Evolutionary conservation across 92 coral and sea anemone genomes (phyloP).

Genomic region (Virgularia gustaviana): DNA sequence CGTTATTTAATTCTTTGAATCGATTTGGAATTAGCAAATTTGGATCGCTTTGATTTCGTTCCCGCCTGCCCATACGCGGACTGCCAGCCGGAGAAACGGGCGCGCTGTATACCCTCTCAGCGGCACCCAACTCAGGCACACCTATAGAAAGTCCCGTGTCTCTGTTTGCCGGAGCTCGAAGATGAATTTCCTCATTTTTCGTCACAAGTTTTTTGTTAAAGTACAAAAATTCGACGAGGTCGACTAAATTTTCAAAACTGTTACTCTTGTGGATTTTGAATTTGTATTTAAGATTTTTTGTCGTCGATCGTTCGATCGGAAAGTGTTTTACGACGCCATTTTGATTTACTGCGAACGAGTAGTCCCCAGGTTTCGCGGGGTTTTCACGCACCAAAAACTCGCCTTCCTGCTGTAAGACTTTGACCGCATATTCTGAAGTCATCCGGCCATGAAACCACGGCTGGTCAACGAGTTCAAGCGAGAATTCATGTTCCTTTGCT

Average conservation of each 20-base stretch:
- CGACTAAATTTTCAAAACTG: slow-evolving; percentile 74
- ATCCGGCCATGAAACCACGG: slow-evolving; percentile 97
- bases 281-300: slow-evolving; percentile 49
- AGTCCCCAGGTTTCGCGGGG: slow-evolving; percentile 93
- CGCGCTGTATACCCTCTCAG: slow-evolving; percentile 15
- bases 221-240: slow-evolving; percentile 65
- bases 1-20: neutral
- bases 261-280: slow-evolving; percentile 69
- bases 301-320: slow-evolving; percentile 62
- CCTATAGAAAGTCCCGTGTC: slow-evolving; percentile 71
- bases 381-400: slow-evolving; percentile 96
- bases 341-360: slow-evolving; percentile 70
- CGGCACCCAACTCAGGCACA: slow-evolving; percentile 37
- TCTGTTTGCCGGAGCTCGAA: slow-evolving; percentile 76
- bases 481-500: slow-evolving; percentile 30
- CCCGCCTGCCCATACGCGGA: slow-evolving; percentile 17
- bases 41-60: slow-evolving; percentile 28
- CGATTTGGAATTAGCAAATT: neutral
- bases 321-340: slow-evolving; percentile 62
- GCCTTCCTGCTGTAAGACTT: slow-evolving; percentile 70
- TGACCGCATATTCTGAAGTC: slow-evolving; percentile 91
- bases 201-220: slow-evolving; percentile 66
- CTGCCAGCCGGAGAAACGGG: slow-evolving; percentile 30
- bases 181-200: slow-evolving; percentile 55
- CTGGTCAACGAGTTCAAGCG: slow-evolving; percentile 66